Evolutionary conservation across 2,113 vertebrate genomes (phyloP), one percentile per base, ranked within the genome.

Genomic region (Lota lota): DNA sequence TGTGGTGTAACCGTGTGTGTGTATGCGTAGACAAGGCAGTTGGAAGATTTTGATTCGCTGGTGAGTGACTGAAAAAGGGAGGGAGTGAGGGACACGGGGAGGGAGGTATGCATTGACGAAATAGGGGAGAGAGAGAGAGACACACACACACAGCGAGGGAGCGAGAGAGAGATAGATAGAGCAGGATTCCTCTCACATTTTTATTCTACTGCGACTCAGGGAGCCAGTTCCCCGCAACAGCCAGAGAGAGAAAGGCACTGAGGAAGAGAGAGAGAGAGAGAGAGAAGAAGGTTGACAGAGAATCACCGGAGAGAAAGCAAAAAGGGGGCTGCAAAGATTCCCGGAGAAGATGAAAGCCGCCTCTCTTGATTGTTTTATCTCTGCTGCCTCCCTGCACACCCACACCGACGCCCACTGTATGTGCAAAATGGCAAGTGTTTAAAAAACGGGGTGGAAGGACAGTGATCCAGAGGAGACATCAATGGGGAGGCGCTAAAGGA

Each of bases 41-140:
- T 83, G 82, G 82, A 75, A 72, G 77, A 56, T 66, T 85, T 80
- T 86, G 90, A 92, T 92, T 92, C 80, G 90, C 87, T 89, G 84
- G 77, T 21, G 79, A 74, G 81, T 81, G 83, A 88, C 75, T 81
- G 81, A 83, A 79, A 70, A 75, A 74, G 56, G 74, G 77, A 51
- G 70, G 66, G 66, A 67, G 33, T 2, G 72, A 72, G 61, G 73
- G 78, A 69, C 66, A 80, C 79, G 74, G 78, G 24, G 73, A 77
- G 67, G 33, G 50, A n/a, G 78, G 62, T 65, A 66, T 47, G 68
- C 61, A 77, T 77, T 75, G 81, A 82, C 80, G 79, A 51, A 22
- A 21, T 61, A 16, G 14, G 59, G n/a, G 56, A 66, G 77, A 51
- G 70, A 70, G 66, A 70, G 54, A 8, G 72, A 74, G 57, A 12